Base-by-base conservation (phyloP, 1,140 invertebrate species). In the Eriosoma lanigerum region DNA sequence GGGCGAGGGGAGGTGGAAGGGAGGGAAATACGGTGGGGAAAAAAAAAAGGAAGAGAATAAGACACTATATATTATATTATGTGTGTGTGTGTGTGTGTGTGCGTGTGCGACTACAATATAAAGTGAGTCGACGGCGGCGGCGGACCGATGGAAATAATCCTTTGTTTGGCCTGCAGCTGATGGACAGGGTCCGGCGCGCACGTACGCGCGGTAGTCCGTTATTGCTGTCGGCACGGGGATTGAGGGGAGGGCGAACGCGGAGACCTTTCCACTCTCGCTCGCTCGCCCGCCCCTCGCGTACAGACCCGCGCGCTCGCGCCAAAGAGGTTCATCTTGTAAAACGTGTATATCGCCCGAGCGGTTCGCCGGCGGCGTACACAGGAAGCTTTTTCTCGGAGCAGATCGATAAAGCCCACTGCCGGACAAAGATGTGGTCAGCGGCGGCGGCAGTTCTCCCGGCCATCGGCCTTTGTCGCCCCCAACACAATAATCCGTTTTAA, bases 391-490 rank as follows among this genome's bases (percentile, higher is more conserved):
- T 78, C 56, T 62, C 29, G 56, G 32, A 8, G 32, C 56, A 56
- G 75, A 78, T 78, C 75, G 75, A 78, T 78, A 78, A 78, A 78
- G 75, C 75, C 75, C 75, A 48, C 75, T 48, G 46, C 75, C 46
- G 75, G 75, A 78, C 75, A 78, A 78, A 78, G 75, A 78, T 78
- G 75, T 78, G 75, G 75, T 78, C 75, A 78, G 75, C 75, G 10
- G 38, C 56, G 54, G 66, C 66, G 21, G 66, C 29, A 44, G 54
- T 56, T 44, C 32, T 38, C 56, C 75, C 75, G 75, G 75, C 75
- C 75, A 62, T 78, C 75, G 75, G 75, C 75, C 75, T 78, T 62
- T 62, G 75, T 78, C 75, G 75, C 75, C 75, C 52, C 75, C 54
- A 62, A 72, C 56, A 62, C 75, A 78, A 78, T 78, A 78, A 78